A percentile compares a stretch with the other conserved stretches of the same genome.
These are phyloP conservation scores for Pluvianellus socialis DNA, from an alignment of 2,113 vertebrate species.

Conservation along the genomic window DNA sequence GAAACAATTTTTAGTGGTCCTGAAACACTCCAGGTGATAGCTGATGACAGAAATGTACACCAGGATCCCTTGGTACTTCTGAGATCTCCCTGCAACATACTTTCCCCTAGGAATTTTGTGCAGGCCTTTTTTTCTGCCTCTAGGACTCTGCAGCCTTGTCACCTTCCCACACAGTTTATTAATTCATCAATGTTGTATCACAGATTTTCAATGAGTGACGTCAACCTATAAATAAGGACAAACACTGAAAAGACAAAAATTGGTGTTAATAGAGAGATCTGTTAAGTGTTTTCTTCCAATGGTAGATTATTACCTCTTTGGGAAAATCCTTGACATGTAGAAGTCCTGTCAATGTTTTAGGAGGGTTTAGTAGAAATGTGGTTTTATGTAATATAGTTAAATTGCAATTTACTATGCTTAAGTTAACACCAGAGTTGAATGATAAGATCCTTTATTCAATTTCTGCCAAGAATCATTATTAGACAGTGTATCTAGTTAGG, in stretches of 20 bases:
- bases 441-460: not conserved
- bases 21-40: not conserved
- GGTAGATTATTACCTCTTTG: not conserved
- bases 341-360: not conserved
- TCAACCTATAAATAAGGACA: not conserved
- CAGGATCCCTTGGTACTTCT: not conserved
- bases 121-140: not conserved
- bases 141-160: not conserved
- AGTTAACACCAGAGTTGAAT: not conserved
- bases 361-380: not conserved
- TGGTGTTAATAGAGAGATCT: not conserved
- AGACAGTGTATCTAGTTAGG: not conserved
- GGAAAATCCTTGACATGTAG: not conserved
- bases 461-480: not conserved
- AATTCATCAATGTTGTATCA: not conserved
- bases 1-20: not conserved
- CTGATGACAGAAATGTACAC: not conserved
- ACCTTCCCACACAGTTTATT: not conserved
- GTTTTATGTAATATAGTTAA: not conserved
- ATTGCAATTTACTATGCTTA: not conserved
- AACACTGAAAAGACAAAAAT: not conserved
- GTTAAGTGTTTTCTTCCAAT: not conserved
- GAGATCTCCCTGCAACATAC: not conserved
- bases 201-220: not conserved
- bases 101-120: not conserved